Percentiles rank a stretch among this genome's conserved stretches.
These are phyloP conservation scores for Cyanoderma ruficeps DNA, from an alignment of 2,113 vertebrate species.

Conservation along the genomic window DNA sequence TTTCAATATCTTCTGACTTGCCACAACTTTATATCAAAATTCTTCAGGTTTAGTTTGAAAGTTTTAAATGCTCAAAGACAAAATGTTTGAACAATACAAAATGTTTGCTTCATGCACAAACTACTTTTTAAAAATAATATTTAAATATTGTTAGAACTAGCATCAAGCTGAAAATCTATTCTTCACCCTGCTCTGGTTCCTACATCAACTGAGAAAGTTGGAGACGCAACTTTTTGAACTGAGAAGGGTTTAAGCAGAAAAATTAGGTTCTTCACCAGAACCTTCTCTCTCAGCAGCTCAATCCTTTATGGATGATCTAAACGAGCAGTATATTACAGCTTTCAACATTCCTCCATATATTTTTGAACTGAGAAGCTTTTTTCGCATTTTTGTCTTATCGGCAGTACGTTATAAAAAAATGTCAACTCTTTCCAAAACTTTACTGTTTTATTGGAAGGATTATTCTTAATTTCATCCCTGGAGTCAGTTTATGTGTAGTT, in stretches of 20 bases:
- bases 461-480: background rate
- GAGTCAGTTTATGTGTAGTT: background rate
- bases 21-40: background rate
- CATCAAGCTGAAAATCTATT: background rate
- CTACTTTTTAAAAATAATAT: background rate
- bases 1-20: background rate
- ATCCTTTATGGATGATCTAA: background rate
- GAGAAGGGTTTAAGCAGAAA: background rate
- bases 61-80: background rate
- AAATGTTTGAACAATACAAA: background rate
- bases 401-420: background rate
- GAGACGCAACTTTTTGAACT: background rate
- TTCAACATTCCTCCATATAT: background rate
- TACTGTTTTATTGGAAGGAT: background rate
- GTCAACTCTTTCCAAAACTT: background rate
- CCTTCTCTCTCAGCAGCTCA: background rate
- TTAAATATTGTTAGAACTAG: background rate
- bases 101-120: background rate
- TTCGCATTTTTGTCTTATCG: background rate
- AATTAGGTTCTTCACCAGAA: background rate
- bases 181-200: background rate
- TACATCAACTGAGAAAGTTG: background rate
- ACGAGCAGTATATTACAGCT: background rate
- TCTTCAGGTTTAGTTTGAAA: background rate
- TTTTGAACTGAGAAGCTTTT: constrained; percentile 12